Percentiles rank a stretch among this genome's conserved stretches.
phyloP scores from a whole-genome alignment of 2,888 invertebrate genomes.

The Isotomurus palustris region DNA sequence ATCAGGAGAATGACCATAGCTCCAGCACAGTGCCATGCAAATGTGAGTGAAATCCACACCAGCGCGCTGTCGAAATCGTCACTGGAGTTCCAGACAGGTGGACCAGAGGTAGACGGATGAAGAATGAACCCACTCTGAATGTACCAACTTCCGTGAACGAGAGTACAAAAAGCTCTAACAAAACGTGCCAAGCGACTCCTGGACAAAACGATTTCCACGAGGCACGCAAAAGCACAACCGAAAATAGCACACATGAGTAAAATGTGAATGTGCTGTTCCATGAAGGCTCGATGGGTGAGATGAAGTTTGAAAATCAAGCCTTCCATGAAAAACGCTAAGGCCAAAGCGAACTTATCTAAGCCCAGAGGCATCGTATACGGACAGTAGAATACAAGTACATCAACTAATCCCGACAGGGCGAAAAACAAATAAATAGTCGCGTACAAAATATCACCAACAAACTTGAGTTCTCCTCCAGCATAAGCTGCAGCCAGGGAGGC shows the following conservation, averaged over 20 bases:
- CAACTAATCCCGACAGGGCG: constrained; percentile 51
- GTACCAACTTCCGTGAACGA: constrained; percentile 46
- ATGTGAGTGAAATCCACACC: constrained; percentile 43
- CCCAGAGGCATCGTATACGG: constrained; percentile 50
- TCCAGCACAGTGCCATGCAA: constrained; percentile 43
- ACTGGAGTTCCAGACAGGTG: constrained; percentile 35
- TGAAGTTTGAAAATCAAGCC: constrained; percentile 48
- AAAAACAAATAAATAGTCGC: constrained; percentile 52
- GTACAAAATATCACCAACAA: constrained; percentile 43
- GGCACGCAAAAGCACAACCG: constrained; percentile 38
- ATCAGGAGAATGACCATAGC: constrained; percentile 41
- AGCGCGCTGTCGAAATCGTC: constrained; percentile 42
- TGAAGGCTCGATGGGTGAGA: constrained; percentile 37
- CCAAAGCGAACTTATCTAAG: constrained; percentile 49
- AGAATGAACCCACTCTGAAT: constrained; percentile 46
- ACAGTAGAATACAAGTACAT: constrained; percentile 51
- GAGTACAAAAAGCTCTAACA: constrained; percentile 39
- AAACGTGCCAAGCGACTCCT: constrained; percentile 42
- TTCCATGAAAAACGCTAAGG: constrained; percentile 51
- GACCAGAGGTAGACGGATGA: constrained; percentile 33
- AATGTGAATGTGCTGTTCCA: constrained; percentile 42
- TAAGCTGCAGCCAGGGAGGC: constrained; percentile 37
- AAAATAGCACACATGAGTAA: constrained; percentile 40
- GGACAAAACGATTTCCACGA: constrained; percentile 40
- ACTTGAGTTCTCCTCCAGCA: constrained; percentile 34